phyloP scores from a whole-genome alignment of 2,113 vertebrate genomes.

The Rallus limicola region DNA sequence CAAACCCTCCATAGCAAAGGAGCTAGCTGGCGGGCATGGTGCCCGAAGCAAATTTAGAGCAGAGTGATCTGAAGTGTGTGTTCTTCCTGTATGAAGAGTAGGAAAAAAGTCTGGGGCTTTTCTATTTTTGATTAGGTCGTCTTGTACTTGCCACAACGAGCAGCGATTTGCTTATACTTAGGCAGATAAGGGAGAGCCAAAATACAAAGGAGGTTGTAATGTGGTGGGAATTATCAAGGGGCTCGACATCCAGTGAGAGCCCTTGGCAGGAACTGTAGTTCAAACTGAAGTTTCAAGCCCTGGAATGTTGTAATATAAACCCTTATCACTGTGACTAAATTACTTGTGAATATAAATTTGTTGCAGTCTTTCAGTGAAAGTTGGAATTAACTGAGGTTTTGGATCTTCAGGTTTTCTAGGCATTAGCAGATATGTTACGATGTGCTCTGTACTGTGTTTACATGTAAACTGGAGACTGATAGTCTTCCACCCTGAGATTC shows the following conservation, averaged over 20 bases:
- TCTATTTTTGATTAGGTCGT: neutral
- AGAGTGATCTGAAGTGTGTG: neutral
- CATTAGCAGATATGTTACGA: neutral
- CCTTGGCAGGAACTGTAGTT: neutral
- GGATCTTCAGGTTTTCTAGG: neutral
- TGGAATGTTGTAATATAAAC: neutral
- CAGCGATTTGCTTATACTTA: neutral
- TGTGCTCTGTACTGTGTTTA: neutral
- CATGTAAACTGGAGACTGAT: neutral
- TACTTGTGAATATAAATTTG: neutral
- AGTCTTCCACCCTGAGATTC: neutral
- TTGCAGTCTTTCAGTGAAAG: neutral
- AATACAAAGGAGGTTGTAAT: neutral
- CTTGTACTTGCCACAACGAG: neutral
- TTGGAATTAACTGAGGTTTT: neutral
- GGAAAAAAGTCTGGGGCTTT: neutral
- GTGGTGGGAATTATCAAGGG: neutral
- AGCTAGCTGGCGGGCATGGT: neutral
- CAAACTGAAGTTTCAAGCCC: neutral
- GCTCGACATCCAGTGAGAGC: neutral
- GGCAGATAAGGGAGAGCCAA: neutral
- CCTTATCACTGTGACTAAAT: neutral
- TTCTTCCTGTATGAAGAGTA: neutral
- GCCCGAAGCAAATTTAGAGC: accelerated
- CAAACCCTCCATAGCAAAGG: neutral